phyloP scores from a whole-genome alignment of 2,888 invertebrate species.

The Epiblema foenella region DNA sequence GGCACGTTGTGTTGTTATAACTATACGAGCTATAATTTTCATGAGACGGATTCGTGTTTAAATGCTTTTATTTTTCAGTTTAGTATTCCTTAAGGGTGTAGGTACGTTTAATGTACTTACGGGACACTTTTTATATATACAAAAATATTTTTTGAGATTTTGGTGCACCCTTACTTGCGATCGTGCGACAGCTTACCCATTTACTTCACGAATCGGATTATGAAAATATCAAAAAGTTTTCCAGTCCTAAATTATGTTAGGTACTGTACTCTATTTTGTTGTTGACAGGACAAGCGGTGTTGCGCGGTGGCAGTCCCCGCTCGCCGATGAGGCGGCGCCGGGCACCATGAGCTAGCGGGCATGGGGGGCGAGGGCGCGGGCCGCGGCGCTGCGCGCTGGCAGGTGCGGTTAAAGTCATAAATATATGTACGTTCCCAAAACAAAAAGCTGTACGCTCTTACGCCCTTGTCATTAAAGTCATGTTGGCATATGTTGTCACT shows the following conservation, averaged over 20 bases:
- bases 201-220: too few species aligned
- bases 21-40: conserved; percentile 1
- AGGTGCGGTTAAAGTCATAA: conserved; percentile 42
- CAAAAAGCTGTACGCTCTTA: too few species aligned
- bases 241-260: too few species aligned
- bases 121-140: background rate
- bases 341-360: conserved; percentile 81
- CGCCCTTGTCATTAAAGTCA: too few species aligned
- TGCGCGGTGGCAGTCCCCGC: conserved; percentile 66
- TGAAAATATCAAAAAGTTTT: too few species aligned
- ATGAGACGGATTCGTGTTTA: conserved; percentile 2
- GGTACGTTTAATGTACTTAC: background rate
- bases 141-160: too few species aligned
- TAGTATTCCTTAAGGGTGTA: background rate
- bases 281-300: conserved; percentile 47
- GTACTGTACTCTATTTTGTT: too few species aligned
- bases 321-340: conserved; percentile 68
- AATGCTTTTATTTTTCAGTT: background rate
- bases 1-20: background rate
- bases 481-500: too few species aligned
- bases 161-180: too few species aligned
- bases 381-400: conserved; percentile 86
- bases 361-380: conserved; percentile 87
- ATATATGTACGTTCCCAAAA: too few species aligned
- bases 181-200: too few species aligned